Percentiles rank a stretch among this genome's conserved stretches.
phyloP scores from a whole-genome alignment of 2,113 vertebrate species.

The Psittacara wagleri region DNA sequence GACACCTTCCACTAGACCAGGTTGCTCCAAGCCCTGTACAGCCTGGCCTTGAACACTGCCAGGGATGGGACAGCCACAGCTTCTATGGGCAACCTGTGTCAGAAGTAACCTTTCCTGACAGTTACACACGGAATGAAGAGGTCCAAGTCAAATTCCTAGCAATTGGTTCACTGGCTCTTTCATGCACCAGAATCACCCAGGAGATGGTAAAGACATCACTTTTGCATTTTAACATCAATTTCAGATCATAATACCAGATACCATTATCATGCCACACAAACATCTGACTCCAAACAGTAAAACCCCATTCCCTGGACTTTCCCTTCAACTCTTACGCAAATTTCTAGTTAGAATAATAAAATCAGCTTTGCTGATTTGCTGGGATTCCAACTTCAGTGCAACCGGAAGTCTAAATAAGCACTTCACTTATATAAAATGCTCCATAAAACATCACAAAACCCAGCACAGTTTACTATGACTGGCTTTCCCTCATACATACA shows the following conservation, averaged over 20 bases:
- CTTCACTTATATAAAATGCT: not conserved
- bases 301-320: not conserved
- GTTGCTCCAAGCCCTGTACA: not conserved
- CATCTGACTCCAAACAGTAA: not conserved
- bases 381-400: not conserved
- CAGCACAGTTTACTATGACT: not conserved
- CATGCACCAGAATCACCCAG: not conserved
- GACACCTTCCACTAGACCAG: not conserved
- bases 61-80: not conserved
- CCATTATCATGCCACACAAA: not conserved
- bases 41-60: not conserved
- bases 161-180: not conserved
- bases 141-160: not conserved
- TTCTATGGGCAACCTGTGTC: not conserved
- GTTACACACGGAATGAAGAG: not conserved
- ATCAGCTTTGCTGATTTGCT: not conserved
- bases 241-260: not conserved
- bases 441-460: not conserved
- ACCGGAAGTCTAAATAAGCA: not conserved
- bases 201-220: not conserved
- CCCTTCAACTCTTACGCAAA: not conserved
- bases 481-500: not conserved
- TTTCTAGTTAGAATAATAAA: not conserved
- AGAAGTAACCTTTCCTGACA: not conserved
- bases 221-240: not conserved